Conservation (phyloP, 1,140 invertebrate species). For the Tyrophagus putrescentiae region DNA sequence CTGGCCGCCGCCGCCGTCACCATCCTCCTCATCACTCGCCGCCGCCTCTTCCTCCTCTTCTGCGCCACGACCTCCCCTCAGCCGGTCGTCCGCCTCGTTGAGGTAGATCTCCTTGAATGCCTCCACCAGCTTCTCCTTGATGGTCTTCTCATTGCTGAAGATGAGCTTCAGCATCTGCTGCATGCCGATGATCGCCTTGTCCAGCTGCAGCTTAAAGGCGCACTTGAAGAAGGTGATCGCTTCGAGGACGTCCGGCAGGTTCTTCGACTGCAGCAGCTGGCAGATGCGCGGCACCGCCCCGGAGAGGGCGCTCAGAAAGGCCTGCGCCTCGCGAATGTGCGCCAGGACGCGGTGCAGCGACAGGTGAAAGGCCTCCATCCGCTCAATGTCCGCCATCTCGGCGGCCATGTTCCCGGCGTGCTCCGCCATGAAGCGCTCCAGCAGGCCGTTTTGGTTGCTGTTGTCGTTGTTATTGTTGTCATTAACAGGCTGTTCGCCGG, state of each 20-base stretch:
- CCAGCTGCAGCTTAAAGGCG: conserved; percentile 57
- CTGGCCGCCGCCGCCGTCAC: background rate
- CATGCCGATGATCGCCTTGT: conserved; percentile 51
- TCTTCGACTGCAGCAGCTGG: conserved; percentile 54
- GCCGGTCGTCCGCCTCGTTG: background rate
- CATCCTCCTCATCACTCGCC: background rate
- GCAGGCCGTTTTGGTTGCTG: too few species aligned
- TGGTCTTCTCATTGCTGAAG: conserved; percentile 48
- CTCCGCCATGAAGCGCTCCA: too few species aligned
- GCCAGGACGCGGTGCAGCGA: background rate
- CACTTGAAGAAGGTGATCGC: conserved; percentile 67
- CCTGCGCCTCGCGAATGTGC: background rate
- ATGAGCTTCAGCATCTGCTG: conserved; percentile 58
- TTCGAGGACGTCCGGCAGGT: conserved; percentile 59
- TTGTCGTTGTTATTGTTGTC: too few species aligned
- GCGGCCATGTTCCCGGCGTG: background rate
- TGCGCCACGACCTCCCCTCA: background rate
- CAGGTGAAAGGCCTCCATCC: background rate
- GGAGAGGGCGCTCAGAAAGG: background rate
- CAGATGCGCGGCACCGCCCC: conserved; percentile 50
- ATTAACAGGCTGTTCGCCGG: too few species aligned
- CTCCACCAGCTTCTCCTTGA: conserved; percentile 44
- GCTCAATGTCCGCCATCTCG: background rate
- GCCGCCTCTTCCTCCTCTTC: background rate
- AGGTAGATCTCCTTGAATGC: conserved; percentile 49